These are phyloP conservation scores for Percopsis omiscomaycus DNA, from an alignment of 2,797 vertebrate genomes.

Conservation along the genomic window DNA sequence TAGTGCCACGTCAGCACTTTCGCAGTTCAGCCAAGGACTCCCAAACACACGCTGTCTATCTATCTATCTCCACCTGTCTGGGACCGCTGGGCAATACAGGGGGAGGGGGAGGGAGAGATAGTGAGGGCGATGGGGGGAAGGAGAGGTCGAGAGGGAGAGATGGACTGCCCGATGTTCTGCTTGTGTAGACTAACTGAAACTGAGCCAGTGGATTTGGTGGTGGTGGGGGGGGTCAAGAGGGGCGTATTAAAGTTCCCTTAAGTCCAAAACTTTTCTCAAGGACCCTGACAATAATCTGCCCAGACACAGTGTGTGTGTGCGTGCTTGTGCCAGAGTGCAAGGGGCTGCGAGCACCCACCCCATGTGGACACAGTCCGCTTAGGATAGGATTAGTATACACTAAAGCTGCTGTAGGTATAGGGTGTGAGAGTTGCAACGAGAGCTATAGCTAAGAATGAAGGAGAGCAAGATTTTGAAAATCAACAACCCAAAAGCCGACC, in stretches of 20 bases:
- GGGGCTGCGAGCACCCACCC: neutral
- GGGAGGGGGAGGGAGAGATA: slow-evolving; percentile 10
- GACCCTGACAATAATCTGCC: neutral
- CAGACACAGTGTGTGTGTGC: neutral
- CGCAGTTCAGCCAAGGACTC: slow-evolving; percentile 80
- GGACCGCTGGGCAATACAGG: slow-evolving; percentile 1
- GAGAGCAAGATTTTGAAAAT: too few relatives aligned
- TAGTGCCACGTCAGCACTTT: slow-evolving; percentile 77
- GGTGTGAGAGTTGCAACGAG: too few relatives aligned
- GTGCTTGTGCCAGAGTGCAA: neutral
- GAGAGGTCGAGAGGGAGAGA: slow-evolving; percentile 14
- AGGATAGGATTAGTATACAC: too few relatives aligned
- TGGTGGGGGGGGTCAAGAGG: too few relatives aligned
- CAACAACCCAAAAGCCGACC: too few relatives aligned
- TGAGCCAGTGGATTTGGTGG: too few relatives aligned
- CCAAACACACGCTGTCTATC: slow-evolving; percentile 56
- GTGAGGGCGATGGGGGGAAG: slow-evolving; percentile 12
- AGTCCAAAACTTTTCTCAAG: slow-evolving; percentile 21
- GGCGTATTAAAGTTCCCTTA: too few relatives aligned
- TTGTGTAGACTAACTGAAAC: too few relatives aligned
- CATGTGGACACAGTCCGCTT: too few relatives aligned
- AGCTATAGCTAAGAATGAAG: too few relatives aligned
- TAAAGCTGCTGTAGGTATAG: too few relatives aligned
- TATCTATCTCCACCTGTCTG: slow-evolving; percentile 62
- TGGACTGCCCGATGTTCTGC: slow-evolving; percentile 17